phyloP scores from a whole-genome alignment of 1,140 invertebrate genomes.

The Physella acuta region DNA sequence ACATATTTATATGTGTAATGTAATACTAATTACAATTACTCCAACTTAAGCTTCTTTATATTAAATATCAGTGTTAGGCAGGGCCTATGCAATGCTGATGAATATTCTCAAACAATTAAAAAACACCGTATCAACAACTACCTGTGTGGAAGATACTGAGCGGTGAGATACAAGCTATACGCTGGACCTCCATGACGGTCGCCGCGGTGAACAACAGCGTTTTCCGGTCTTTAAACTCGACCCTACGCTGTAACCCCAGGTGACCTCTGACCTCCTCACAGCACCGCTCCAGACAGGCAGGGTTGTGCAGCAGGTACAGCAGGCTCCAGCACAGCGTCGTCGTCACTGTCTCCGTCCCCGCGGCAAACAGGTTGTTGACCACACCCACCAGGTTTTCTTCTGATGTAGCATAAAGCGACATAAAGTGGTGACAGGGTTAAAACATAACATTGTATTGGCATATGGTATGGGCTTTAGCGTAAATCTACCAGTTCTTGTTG shows the following conservation, averaged over 20 bases:
- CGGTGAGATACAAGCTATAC: constrained; percentile 36
- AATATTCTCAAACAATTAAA: too few species aligned
- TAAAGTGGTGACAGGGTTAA: too few species aligned
- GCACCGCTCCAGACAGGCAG: constrained; percentile 73
- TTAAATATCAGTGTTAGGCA: too few species aligned
- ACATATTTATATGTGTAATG: too few species aligned
- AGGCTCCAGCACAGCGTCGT: constrained; percentile 84
- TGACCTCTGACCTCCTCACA: constrained; percentile 79
- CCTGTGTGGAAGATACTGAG: constrained; percentile 30
- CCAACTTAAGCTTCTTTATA: too few species aligned
- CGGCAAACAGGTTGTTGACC: constrained; percentile 77
- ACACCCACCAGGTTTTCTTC: constrained; percentile 31
- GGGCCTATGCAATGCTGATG: too few species aligned
- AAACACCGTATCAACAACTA: too few species aligned
- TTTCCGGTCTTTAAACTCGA: constrained; percentile 18
- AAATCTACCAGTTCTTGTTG: too few species aligned
- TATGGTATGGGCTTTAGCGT: too few species aligned
- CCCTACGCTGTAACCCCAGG: constrained; percentile 15
- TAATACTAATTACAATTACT: too few species aligned
- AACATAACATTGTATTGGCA: too few species aligned
- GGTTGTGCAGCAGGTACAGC: constrained; percentile 77
- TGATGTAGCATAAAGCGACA: too few species aligned
- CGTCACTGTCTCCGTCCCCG: constrained; percentile 84
- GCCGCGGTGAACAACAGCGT: constrained; percentile 28
- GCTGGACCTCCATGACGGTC: constrained; percentile 30